Evolutionary conservation across 2,113 vertebrate genomes (phyloP).

Genomic region (Amphiprion ocellaris): DNA sequence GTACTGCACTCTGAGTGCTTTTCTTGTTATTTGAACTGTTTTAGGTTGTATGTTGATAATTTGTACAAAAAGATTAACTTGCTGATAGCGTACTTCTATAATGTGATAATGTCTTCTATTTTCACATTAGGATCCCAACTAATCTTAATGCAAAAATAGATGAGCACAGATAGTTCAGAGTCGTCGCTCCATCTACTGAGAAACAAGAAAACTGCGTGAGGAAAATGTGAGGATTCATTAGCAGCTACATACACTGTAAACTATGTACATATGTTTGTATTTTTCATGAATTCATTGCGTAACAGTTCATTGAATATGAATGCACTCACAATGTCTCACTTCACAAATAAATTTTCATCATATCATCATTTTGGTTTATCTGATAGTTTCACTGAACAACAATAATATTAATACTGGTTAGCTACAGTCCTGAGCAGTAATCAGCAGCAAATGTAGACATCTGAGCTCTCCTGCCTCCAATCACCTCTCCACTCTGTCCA

Average conservation of each 20-base stretch:
- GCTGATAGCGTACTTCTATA: not conserved
- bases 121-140: too few relatives aligned
- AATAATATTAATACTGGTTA: too few relatives aligned
- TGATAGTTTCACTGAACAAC: not conserved
- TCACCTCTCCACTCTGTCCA: too few relatives aligned
- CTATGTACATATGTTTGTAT: not conserved
- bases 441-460: too few relatives aligned
- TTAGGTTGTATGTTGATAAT: not conserved
- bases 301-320: conserved; percentile 10
- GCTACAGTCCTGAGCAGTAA: too few relatives aligned
- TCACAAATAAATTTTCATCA: conserved; percentile 22
- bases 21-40: not conserved
- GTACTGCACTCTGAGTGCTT: too few relatives aligned
- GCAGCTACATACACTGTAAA: not conserved
- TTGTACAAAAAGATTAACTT: not conserved
- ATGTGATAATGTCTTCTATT: too few relatives aligned
- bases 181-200: not conserved
- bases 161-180: not conserved
- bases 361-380: not conserved
- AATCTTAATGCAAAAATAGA: not conserved
- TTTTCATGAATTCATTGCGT: conserved; percentile 5
- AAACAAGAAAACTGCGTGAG: not conserved
- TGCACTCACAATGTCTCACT: conserved; percentile 11
- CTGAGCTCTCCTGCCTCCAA: too few relatives aligned
- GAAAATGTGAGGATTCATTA: not conserved